Conservation (phyloP, 1,140 invertebrate genomes). For the Drosophila willistoni region DNA sequence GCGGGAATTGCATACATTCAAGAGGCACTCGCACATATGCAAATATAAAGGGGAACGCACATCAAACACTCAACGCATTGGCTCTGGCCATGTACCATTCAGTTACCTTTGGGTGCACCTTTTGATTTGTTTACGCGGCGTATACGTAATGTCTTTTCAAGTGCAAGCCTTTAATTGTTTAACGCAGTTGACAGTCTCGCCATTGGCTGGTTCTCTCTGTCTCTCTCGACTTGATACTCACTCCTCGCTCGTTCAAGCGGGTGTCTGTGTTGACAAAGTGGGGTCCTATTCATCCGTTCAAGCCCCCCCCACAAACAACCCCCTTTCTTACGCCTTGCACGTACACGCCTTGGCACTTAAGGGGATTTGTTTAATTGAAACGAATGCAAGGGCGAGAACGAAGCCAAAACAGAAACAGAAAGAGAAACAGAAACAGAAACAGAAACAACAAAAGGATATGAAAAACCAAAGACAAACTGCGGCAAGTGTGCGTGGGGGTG, state of each 20-base stretch:
- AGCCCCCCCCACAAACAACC: not conserved
- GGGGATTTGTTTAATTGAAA: slow-evolving; percentile 82
- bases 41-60: slow-evolving; percentile 46
- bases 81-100: slow-evolving; percentile 34
- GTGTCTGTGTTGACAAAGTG: slow-evolving; percentile 77
- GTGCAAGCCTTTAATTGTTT: slow-evolving; percentile 75
- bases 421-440: slow-evolving; percentile 53
- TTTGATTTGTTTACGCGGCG: slow-evolving; percentile 54
- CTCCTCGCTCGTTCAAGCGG: not conserved
- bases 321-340: slow-evolving; percentile 37
- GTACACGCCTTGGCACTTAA: slow-evolving; percentile 78
- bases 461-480: slow-evolving; percentile 52
- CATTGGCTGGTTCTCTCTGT: not conserved
- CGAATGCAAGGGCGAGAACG: slow-evolving; percentile 64
- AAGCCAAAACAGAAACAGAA: slow-evolving; percentile 37
- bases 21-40: slow-evolving; percentile 38
- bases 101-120: slow-evolving; percentile 9
- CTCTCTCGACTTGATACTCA: not conserved
- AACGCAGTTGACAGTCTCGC: slow-evolving; percentile 54
- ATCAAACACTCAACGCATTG: slow-evolving; percentile 66
- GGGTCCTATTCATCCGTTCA: slow-evolving; percentile 26
- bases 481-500: not conserved
- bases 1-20: slow-evolving; percentile 1
- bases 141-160: slow-evolving; percentile 74
- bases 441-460: slow-evolving; percentile 45